These are phyloP conservation scores for Smutsia temminckii DNA, from an alignment of 2,797 vertebrate genomes.

Conservation along the genomic window DNA sequence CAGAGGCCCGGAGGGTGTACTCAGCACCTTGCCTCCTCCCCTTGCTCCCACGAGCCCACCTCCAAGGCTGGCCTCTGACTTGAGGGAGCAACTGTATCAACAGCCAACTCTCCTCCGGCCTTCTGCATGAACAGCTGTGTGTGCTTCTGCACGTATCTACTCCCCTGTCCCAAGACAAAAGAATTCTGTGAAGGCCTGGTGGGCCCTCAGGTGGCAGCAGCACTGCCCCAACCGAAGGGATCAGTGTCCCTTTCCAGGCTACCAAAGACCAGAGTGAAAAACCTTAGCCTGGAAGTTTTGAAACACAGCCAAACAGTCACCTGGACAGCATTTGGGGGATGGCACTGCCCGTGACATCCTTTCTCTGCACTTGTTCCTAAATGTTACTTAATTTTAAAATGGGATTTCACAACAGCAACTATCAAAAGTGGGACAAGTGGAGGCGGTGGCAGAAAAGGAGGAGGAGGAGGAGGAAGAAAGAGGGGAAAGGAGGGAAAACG, in stretches of 20 bases:
- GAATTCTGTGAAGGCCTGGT: background rate
- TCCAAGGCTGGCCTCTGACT: background rate
- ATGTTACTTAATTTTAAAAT: background rate
- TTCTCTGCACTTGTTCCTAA: background rate
- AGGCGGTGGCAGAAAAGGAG: background rate
- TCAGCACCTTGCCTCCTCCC: background rate
- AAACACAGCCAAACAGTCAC: background rate
- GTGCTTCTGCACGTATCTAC: too few relatives aligned
- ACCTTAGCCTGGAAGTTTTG: background rate
- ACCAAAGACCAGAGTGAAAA: background rate
- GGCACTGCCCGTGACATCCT: background rate
- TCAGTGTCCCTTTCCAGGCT: too few relatives aligned
- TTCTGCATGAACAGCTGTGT: too few relatives aligned
- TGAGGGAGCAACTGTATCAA: background rate
- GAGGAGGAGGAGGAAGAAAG: background rate
- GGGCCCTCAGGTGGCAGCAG: background rate
- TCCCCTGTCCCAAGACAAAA: background rate
- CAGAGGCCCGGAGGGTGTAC: background rate
- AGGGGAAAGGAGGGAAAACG: too few relatives aligned
- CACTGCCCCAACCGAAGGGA: background rate
- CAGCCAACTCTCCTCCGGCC: background rate
- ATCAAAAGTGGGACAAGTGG: background rate
- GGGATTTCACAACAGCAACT: background rate
- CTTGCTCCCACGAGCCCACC: background rate
- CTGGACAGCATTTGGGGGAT: fast-evolving